These are phyloP conservation scores for Rhinogobius similis DNA, from an alignment of 2,113 vertebrate species.

Conservation along the genomic window DNA sequence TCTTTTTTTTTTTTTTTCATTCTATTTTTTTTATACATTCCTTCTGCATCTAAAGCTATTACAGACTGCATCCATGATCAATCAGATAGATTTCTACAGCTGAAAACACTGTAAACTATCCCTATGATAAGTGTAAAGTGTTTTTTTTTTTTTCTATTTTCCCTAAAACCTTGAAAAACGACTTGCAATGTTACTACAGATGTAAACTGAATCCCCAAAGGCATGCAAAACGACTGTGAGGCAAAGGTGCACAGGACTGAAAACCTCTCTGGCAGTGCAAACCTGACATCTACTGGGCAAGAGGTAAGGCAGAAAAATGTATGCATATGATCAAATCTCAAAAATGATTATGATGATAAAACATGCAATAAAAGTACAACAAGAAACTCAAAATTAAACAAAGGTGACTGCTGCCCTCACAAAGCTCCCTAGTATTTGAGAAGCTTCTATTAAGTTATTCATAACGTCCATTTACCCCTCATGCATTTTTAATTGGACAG, in stretches of 20 bases:
- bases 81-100: too few relatives aligned
- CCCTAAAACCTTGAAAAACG: too few relatives aligned
- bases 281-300: slow-evolving; percentile 78
- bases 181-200: too few relatives aligned
- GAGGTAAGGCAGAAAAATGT: not conserved
- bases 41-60: too few relatives aligned
- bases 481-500: slow-evolving; percentile 94
- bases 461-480: slow-evolving; percentile 94
- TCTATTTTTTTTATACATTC: too few relatives aligned
- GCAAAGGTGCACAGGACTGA: not conserved
- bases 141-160: too few relatives aligned
- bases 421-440: slow-evolving; percentile 71
- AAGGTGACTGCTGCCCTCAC: slow-evolving; percentile 34
- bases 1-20: too few relatives aligned
- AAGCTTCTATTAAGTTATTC: slow-evolving; percentile 95
- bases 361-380: not conserved
- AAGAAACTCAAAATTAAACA: slow-evolving; percentile 4
- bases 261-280: slow-evolving; percentile 67
- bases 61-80: too few relatives aligned
- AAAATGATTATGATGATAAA: not conserved
- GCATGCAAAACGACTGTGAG: not conserved
- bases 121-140: too few relatives aligned
- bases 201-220: not conserved
- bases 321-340: not conserved
- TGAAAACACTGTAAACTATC: too few relatives aligned